Evolutionary conservation across 2,113 vertebrate species (phyloP).

Genomic region (Phyllostomus discolor): DNA sequence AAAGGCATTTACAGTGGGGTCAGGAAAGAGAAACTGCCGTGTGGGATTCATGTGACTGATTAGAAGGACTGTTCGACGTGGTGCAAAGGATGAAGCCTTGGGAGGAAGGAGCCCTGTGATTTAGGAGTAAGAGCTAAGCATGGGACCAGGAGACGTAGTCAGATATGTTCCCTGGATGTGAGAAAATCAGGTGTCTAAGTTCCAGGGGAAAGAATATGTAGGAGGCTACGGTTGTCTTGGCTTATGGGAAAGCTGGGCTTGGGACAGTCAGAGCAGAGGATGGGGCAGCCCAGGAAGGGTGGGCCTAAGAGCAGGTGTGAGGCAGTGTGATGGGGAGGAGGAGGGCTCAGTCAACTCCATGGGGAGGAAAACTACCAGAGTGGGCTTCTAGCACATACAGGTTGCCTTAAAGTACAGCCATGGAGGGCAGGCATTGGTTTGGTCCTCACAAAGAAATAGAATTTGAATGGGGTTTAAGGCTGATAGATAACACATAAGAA

Average conservation of each 20-base stretch:
- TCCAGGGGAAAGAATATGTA: background rate
- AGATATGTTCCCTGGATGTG: background rate
- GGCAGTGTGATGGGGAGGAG: background rate
- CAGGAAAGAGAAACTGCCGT: background rate
- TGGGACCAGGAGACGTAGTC: background rate
- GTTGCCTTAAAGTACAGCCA: background rate
- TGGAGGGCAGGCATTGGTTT: background rate
- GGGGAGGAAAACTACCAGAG: background rate
- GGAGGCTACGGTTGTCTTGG: background rate
- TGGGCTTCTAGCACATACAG: background rate
- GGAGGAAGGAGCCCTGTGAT: background rate
- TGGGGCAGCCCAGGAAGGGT: background rate
- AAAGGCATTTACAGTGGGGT: background rate
- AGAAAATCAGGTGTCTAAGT: background rate
- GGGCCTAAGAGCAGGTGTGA: accelerated
- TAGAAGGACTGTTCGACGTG: background rate
- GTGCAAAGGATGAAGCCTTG: background rate
- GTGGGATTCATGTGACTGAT: background rate
- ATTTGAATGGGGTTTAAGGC: background rate
- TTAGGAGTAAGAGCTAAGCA: background rate
- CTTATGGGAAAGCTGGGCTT: background rate
- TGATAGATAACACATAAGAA: background rate
- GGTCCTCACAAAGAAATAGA: background rate
- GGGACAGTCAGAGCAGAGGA: background rate
- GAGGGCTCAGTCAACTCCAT: background rate